A percentile compares a stretch with the other conserved stretches of the same genome.
These are phyloP conservation scores for Candidula unifasciata DNA, from an alignment of 2,888 invertebrate species.

Conservation along the genomic window DNA sequence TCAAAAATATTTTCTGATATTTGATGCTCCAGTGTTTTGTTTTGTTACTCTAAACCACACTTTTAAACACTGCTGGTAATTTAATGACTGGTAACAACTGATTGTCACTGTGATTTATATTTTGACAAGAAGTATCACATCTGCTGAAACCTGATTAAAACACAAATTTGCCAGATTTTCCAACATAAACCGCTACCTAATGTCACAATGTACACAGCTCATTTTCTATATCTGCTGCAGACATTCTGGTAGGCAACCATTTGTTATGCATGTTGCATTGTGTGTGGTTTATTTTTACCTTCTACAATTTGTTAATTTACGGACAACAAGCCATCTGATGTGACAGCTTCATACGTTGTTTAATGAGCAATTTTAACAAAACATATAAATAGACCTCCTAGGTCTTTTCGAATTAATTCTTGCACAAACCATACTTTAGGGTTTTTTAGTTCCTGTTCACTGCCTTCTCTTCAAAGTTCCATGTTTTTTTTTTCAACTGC, in stretches of 20 bases:
- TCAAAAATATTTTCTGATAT: neutral
- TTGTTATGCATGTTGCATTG: neutral
- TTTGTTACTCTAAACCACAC: slow-evolving; percentile 22
- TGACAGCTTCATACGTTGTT: no score
- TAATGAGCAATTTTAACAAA: no score
- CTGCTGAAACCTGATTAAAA: neutral
- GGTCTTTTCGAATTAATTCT: no score
- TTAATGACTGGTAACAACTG: slow-evolving; percentile 15
- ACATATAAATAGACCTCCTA: no score
- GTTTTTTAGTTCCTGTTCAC: no score
- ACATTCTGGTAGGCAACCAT: neutral
- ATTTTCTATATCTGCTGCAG: neutral
- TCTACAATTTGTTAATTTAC: neutral
- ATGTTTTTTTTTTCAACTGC: no score
- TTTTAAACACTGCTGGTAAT: slow-evolving; percentile 23
- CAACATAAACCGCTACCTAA: no score
- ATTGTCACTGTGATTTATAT: neutral
- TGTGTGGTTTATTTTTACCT: neutral
- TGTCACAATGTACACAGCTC: neutral
- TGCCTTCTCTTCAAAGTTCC: no score
- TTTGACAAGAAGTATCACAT: neutral
- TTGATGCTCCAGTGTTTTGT: slow-evolving; percentile 1
- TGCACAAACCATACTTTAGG: no score
- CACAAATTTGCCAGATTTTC: no score
- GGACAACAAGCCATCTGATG: no score